phyloP scores from a whole-genome alignment of 2,113 vertebrate genomes.

The Pipra filicauda region DNA sequence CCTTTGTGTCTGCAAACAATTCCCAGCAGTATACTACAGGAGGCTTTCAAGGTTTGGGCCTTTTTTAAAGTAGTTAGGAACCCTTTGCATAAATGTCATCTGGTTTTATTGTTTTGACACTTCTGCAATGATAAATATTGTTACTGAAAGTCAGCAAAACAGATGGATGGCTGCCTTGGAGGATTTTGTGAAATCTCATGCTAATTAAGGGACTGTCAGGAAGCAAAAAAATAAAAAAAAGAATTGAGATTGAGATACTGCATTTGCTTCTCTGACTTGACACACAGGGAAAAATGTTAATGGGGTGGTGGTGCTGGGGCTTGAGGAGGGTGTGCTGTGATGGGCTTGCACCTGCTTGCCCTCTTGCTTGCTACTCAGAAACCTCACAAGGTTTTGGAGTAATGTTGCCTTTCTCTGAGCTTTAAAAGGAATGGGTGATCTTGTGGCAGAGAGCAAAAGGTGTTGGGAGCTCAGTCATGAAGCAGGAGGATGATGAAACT shows the following conservation, averaged over 20 bases:
- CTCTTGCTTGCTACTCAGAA: background rate
- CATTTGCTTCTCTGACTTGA: background rate
- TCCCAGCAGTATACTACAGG: background rate
- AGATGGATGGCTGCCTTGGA: constrained; percentile 63
- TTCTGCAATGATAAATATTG: constrained; percentile 63
- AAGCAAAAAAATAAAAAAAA: background rate
- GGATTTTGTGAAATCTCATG: constrained; percentile 58
- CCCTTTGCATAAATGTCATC: constrained; percentile 55
- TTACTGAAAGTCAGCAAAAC: constrained; percentile 57
- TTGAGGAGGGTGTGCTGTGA: background rate
- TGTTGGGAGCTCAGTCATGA: background rate
- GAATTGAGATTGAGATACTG: background rate
- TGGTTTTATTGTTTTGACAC: constrained; percentile 69
- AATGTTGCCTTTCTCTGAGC: background rate
- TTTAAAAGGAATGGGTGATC: background rate
- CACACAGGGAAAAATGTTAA: background rate
- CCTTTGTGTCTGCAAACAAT: constrained; percentile 35
- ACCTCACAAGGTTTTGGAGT: background rate
- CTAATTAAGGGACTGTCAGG: constrained; percentile 58
- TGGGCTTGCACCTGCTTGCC: background rate
- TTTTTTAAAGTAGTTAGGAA: constrained; percentile 33
- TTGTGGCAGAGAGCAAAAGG: background rate
- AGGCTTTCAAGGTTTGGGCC: constrained; percentile 43
- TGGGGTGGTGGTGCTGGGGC: background rate
- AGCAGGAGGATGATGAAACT: background rate